Evolutionary conservation across 2,888 invertebrate genomes (phyloP).

Genomic region (Plemyria rubiginata): DNA sequence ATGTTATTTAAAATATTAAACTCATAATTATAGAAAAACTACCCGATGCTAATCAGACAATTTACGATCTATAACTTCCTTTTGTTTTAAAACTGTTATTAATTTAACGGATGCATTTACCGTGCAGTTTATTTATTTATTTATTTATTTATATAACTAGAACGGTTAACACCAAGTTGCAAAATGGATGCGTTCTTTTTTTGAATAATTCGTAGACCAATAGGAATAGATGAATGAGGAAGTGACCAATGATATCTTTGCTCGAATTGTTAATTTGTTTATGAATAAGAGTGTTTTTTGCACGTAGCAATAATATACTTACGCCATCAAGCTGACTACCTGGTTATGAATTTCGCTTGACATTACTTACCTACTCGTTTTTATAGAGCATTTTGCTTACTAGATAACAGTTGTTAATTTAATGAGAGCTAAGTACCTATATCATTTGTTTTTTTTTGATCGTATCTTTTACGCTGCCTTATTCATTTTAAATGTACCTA

Average conservation of each 20-base stretch:
- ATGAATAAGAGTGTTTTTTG: background rate
- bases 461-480: too few species aligned
- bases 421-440: too few species aligned
- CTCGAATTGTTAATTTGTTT: background rate
- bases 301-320: background rate
- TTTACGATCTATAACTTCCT: constrained; percentile 40
- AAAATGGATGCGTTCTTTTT: constrained; percentile 24
- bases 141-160: too few species aligned
- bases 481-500: too few species aligned
- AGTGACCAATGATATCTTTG: background rate
- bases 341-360: too few species aligned
- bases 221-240: background rate
- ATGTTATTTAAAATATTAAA: background rate
- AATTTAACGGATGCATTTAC: constrained; percentile 21
- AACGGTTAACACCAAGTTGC: too few species aligned
- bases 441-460: too few species aligned
- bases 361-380: too few species aligned
- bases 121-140: too few species aligned
- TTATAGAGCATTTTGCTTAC: too few species aligned
- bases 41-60: constrained; percentile 44
- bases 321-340: background rate
- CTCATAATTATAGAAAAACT: background rate
- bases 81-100: constrained; percentile 32
- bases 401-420: too few species aligned
- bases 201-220: background rate